Conservation (phyloP, 2,113 vertebrate species). For the Sorex araneus region DNA sequence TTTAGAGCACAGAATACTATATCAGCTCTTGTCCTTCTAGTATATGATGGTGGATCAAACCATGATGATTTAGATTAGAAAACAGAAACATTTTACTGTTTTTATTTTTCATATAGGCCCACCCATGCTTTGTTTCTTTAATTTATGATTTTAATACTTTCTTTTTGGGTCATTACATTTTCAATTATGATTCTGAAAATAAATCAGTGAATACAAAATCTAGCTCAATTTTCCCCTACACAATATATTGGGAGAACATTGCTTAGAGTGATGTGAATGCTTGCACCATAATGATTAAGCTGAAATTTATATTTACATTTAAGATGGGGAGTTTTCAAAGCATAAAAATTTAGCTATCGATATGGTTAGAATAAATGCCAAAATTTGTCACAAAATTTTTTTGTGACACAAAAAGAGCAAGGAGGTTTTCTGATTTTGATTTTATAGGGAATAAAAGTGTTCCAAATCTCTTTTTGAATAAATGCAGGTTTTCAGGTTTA, state of each 20-base stretch:
- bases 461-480: conserved; percentile 34
- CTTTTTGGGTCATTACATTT: conserved; percentile 16
- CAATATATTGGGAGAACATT: not conserved
- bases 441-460: conserved; percentile 36
- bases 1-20: not conserved
- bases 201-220: conserved; percentile 2
- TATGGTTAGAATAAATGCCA: conserved; percentile 47
- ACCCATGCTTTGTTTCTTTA: not conserved
- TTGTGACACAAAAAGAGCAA: not conserved
- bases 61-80: not conserved
- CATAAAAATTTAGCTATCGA: not conserved
- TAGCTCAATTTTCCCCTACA: not conserved
- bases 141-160: not conserved
- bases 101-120: not conserved
- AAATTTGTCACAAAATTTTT: conserved; percentile 46
- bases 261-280: not conserved
- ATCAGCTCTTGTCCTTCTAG: not conserved
- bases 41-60: not conserved
- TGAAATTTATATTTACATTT: conserved; percentile 43
- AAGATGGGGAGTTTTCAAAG: conserved; percentile 57
- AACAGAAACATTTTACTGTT: not conserved
- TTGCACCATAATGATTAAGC: not conserved
- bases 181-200: conserved; percentile 39
- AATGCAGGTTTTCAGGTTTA: conserved; percentile 32
- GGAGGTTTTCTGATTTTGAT: not conserved